Evolutionary conservation across 2,797 vertebrate genomes (phyloP).

Genomic region (Lepidocolaptes lacrymiger): DNA sequence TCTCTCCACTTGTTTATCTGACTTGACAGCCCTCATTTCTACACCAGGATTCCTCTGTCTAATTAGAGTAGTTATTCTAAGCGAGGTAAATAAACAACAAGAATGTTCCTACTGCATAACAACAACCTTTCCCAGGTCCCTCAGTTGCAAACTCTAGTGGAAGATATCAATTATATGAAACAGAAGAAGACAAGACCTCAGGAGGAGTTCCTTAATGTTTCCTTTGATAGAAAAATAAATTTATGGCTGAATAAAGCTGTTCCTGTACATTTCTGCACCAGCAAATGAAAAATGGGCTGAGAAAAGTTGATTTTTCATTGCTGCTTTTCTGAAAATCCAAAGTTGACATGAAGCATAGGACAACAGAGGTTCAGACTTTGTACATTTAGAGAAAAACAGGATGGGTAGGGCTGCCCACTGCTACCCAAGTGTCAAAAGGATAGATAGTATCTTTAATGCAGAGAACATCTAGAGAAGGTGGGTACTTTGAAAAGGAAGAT

Average conservation of each 20-base stretch:
- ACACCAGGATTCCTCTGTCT: constrained; percentile 12
- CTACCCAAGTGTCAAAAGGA: neutral
- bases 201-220: neutral
- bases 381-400: constrained; percentile 44
- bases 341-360: neutral
- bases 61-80: constrained; percentile 36
- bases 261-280: neutral
- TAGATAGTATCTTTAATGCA: neutral
- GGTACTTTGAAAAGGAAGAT: neutral
- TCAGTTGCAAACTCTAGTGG: neutral
- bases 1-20: constrained; percentile 9
- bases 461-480: neutral
- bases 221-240: neutral
- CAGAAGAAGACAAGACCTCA: neutral
- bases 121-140: neutral
- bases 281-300: neutral
- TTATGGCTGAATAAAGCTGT: neutral
- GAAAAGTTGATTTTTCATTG: neutral
- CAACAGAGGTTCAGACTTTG: neutral
- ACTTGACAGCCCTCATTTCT: constrained; percentile 7
- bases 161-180: neutral
- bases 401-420: constrained; percentile 37
- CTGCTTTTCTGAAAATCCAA: neutral
- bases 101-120: constrained; percentile 9
- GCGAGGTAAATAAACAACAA: constrained; percentile 26